Evolutionary conservation across 1,140 invertebrate genomes (phyloP).

Genomic region (Neotoxoptera formosana): DNA sequence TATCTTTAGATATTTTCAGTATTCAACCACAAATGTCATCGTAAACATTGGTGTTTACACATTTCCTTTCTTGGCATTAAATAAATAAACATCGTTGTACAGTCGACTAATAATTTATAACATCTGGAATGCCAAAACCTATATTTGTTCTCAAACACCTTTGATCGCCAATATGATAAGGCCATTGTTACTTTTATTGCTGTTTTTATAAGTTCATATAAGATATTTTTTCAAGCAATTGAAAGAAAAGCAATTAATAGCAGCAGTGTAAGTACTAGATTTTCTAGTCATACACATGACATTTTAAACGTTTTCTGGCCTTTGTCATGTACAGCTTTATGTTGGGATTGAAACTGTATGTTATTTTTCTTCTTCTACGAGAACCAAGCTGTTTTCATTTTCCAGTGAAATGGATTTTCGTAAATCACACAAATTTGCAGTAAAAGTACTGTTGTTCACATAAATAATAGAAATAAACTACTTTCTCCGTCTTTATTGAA

Average conservation of each 20-base stretch:
- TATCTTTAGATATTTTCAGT: neutral
- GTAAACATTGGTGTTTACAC: neutral
- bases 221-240: neutral
- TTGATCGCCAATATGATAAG: neutral
- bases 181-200: neutral
- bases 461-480: neutral
- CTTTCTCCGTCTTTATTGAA: neutral
- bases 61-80: neutral
- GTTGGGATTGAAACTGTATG: neutral
- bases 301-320: neutral
- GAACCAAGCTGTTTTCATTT: neutral
- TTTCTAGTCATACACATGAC: neutral
- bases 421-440: neutral
- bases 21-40: neutral
- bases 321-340: constrained; percentile 2
- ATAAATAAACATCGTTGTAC: neutral
- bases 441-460: neutral
- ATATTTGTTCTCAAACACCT: neutral
- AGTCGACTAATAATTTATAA: neutral
- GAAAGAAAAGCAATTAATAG: neutral
- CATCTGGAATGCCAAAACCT: neutral
- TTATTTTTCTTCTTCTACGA: neutral
- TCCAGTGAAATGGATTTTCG: neutral
- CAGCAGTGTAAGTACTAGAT: neutral
- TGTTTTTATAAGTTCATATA: neutral